These are phyloP conservation scores for Cyclopterus lumpus DNA, from an alignment of 2,797 vertebrate species.

Conservation along the genomic window DNA sequence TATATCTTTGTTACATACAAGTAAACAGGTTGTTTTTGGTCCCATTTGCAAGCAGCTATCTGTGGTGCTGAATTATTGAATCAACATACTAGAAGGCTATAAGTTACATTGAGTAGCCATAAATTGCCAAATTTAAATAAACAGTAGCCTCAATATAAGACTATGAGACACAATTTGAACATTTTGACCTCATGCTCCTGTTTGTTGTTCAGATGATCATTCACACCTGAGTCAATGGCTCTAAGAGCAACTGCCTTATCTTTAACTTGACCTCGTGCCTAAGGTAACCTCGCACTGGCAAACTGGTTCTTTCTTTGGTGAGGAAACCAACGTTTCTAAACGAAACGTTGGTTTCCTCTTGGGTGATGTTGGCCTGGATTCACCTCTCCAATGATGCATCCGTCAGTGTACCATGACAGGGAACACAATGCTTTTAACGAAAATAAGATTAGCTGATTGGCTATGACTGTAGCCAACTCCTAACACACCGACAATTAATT, in stretches of 20 bases:
- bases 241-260: neutral
- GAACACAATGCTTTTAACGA: slow-evolving; percentile 28
- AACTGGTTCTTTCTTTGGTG: neutral
- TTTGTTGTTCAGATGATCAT: neutral
- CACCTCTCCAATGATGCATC: slow-evolving; percentile 27
- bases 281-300: neutral
- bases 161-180: neutral
- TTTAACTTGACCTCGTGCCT: neutral
- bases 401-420: slow-evolving; percentile 15
- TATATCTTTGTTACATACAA: neutral
- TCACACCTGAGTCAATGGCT: neutral
- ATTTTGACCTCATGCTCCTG: neutral
- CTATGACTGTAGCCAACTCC: slow-evolving; percentile 29
- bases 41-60: neutral
- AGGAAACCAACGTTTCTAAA: no score
- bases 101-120: neutral
- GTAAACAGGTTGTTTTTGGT: neutral
- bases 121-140: neutral
- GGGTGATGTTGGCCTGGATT: slow-evolving; percentile 11
- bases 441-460: slow-evolving; percentile 47
- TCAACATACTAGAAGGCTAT: neutral
- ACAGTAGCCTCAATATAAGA: neutral
- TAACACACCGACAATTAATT: slow-evolving; percentile 50
- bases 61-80: neutral
- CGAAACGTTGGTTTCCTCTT: slow-evolving; percentile 9